Conservation (phyloP, 2,888 invertebrate genomes). For the Torymus tubicola region DNA sequence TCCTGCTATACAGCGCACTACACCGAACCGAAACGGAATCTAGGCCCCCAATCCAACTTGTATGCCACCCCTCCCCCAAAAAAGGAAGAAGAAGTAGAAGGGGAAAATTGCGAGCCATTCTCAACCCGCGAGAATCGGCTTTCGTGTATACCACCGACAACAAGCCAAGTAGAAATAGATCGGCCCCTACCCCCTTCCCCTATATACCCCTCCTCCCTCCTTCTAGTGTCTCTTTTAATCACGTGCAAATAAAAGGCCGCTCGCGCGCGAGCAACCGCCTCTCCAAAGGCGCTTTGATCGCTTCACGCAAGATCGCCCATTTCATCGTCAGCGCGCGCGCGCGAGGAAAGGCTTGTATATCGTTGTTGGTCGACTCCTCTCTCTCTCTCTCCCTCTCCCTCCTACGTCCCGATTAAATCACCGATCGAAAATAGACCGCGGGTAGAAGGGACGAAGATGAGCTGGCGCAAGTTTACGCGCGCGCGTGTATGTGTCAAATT, state of each 20-base stretch:
- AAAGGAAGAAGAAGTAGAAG: background rate
- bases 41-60: too few relatives aligned
- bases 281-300: conserved; percentile 65
- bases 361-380: too few relatives aligned
- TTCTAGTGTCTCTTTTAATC: conserved; percentile 41
- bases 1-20: background rate
- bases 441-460: too few relatives aligned
- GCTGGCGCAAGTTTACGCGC: too few relatives aligned
- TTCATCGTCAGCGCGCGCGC: background rate
- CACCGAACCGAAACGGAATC: conserved; percentile 1
- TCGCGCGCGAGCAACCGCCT: background rate
- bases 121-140: background rate
- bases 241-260: conserved; percentile 31
- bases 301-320: conserved; percentile 67
- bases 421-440: conserved; percentile 24
- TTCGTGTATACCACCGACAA: background rate
- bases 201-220: background rate
- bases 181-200: background rate
- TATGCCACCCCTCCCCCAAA: background rate
- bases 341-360: background rate
- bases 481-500: too few relatives aligned
- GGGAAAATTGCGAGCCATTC: conserved; percentile 34
- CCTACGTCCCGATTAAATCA: background rate
- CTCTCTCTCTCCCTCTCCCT: too few relatives aligned
- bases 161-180: conserved; percentile 35